Conservation (phyloP, 2,113 vertebrate species). For the Rhipidura dahli region DNA sequence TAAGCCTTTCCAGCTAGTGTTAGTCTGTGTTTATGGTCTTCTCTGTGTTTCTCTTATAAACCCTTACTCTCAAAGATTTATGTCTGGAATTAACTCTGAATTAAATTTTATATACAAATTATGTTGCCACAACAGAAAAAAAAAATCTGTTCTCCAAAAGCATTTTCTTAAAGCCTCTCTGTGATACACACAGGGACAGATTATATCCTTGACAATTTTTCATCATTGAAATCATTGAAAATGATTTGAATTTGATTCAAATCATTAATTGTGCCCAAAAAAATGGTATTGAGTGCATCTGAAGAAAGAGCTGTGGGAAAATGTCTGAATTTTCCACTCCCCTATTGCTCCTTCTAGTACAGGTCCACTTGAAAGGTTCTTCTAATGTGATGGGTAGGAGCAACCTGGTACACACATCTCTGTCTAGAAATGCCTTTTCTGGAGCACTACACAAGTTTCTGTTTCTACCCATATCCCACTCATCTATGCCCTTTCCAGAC, state of each 20-base stretch:
- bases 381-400: not conserved
- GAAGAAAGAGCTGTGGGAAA: not conserved
- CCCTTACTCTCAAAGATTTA: not conserved
- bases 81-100: not conserved
- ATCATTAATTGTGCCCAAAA: not conserved
- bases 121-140: not conserved
- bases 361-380: not conserved
- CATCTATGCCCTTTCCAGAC: not conserved
- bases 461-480: not conserved
- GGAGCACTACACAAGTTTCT: not conserved
- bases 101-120: not conserved
- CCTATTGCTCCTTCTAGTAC: not conserved
- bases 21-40: not conserved
- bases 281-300: not conserved
- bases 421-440: not conserved
- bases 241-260: not conserved
- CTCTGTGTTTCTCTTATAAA: not conserved
- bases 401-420: not conserved
- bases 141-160: not conserved
- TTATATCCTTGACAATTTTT: not conserved
- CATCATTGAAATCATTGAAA: not conserved
- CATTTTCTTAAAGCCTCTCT: not conserved
- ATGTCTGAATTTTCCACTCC: not conserved
- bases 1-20: not conserved
- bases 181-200: not conserved